These are phyloP conservation scores for Prionailurus viverrinus DNA, from an alignment of 2,113 vertebrate species.

Conservation along the genomic window DNA sequence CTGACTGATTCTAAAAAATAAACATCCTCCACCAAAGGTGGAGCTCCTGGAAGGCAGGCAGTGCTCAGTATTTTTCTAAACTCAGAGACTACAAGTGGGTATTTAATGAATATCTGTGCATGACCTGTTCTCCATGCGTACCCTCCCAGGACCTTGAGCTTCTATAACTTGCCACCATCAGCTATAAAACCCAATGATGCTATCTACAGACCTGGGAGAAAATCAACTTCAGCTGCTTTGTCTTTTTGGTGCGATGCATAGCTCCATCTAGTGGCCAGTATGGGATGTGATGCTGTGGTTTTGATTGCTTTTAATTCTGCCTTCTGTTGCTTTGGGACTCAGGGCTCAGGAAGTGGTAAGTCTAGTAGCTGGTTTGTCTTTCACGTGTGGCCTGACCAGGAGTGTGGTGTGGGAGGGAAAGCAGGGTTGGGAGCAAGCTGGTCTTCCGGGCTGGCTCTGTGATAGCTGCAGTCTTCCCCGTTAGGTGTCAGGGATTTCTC, in stretches of 20 bases:
- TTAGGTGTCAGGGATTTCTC: not conserved
- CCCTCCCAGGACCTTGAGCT: not conserved
- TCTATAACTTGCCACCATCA: not conserved
- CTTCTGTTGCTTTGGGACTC: not conserved
- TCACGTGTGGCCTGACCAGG: not conserved
- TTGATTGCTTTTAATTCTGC: not conserved
- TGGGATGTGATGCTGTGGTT: not conserved
- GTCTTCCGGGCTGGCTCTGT: not conserved
- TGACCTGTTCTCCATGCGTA: not conserved
- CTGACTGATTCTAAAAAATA: not conserved
- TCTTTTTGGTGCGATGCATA: not conserved
- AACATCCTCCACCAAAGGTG: not conserved
- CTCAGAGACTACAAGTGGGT: not conserved
- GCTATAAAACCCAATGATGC: not conserved
- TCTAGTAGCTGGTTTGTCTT: not conserved
- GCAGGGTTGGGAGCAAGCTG: not conserved
- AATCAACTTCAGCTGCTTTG: not conserved
- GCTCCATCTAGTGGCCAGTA: constrained; percentile 44
- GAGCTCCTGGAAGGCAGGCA: not conserved
- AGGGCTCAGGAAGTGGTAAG: not conserved
- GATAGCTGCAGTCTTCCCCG: not conserved
- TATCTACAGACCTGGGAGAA: not conserved
- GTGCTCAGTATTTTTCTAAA: not conserved
- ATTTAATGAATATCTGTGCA: constrained; percentile 6
- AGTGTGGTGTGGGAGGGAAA: not conserved